A percentile compares a stretch with the other conserved stretches of the same genome.
These are phyloP conservation scores for Drosophila albomicans DNA, from an alignment of 1,140 invertebrate species.

Conservation along the genomic window DNA sequence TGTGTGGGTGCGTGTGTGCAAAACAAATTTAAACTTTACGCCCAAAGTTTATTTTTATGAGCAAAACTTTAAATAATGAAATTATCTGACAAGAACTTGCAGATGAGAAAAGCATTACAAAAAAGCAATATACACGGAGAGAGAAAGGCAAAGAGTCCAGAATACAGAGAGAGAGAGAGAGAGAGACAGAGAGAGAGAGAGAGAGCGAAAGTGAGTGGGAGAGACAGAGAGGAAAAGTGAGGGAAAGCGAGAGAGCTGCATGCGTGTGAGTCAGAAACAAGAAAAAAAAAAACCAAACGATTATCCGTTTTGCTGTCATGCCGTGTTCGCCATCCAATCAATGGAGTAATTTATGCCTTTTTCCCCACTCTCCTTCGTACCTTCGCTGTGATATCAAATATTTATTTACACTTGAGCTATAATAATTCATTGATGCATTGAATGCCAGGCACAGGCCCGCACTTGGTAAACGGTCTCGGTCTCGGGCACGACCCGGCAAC, in stretches of 20 bases:
- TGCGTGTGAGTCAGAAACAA: slow-evolving; percentile 9
- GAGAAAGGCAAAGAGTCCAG: neutral
- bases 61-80: slow-evolving; percentile 81
- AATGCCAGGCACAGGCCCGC: slow-evolving; percentile 73
- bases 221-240: neutral
- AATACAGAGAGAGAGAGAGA: slow-evolving; percentile 25
- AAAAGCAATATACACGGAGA: slow-evolving; percentile 11
- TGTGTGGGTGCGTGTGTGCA: slow-evolving; percentile 64
- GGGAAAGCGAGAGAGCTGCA: neutral
- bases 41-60: slow-evolving; percentile 83
- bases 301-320: slow-evolving; percentile 36
- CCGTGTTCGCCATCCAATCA: slow-evolving; percentile 59
- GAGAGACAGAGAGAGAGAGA: slow-evolving; percentile 1
- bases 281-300: slow-evolving; percentile 20
- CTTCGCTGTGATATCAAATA: slow-evolving; percentile 72
- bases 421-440: slow-evolving; percentile 82
- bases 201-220: slow-evolving; percentile 3
- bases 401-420: slow-evolving; percentile 82
- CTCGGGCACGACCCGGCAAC: slow-evolving; percentile 74
- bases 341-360: slow-evolving; percentile 75
- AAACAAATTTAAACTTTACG: slow-evolving; percentile 83
- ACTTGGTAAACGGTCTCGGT: slow-evolving; percentile 58
- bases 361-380: slow-evolving; percentile 33
- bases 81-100: slow-evolving; percentile 81
- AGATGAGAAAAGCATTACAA: slow-evolving; percentile 52